A percentile compares a stretch with the other conserved stretches of the same genome.
These are phyloP conservation scores for Andrena hattorfiana DNA, from an alignment of 2,888 invertebrate species.

Conservation along the genomic window DNA sequence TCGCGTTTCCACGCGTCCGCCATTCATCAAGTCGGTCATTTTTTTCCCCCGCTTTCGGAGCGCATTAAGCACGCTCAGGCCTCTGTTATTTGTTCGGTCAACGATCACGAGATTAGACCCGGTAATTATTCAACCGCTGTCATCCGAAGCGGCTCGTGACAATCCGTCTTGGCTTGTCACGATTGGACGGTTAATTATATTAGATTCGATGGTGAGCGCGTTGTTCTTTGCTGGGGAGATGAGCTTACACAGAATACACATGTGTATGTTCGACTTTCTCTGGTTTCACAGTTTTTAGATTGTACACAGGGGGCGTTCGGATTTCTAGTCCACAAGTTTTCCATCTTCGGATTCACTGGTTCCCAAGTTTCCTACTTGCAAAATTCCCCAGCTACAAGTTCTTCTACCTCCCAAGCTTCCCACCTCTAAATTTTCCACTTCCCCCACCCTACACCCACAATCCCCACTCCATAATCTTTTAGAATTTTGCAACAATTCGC, in stretches of 20 bases:
- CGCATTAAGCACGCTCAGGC: constrained; percentile 35
- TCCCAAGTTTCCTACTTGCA: background rate
- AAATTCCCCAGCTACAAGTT: background rate
- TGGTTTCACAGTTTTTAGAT: background rate
- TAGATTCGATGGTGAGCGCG: constrained; percentile 8
- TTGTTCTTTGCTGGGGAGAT: background rate
- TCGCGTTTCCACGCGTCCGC: constrained; percentile 38
- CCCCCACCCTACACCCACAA: background rate
- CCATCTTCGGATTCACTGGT: too few species aligned
- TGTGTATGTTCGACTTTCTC: background rate
- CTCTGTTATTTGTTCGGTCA: constrained; percentile 62
- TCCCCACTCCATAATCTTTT: background rate
- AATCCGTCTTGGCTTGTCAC: constrained; percentile 64
- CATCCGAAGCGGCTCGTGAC: constrained; percentile 58
- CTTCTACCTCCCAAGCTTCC: background rate
- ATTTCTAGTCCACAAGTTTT: background rate
- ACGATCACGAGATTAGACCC: constrained; percentile 67
- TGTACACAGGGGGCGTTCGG: background rate
- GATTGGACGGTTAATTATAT: constrained; percentile 52
- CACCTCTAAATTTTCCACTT: background rate
- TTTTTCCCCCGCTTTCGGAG: constrained; percentile 13
- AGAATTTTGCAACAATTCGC: constrained; percentile 4
- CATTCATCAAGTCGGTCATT: constrained; percentile 47
- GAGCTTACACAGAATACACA: background rate
- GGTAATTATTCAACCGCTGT: constrained; percentile 66